Percentiles rank a stretch among this genome's conserved stretches.
These are phyloP conservation scores for Halichoerus grypus DNA, from an alignment of 2,113 vertebrate genomes.

Conservation along the genomic window DNA sequence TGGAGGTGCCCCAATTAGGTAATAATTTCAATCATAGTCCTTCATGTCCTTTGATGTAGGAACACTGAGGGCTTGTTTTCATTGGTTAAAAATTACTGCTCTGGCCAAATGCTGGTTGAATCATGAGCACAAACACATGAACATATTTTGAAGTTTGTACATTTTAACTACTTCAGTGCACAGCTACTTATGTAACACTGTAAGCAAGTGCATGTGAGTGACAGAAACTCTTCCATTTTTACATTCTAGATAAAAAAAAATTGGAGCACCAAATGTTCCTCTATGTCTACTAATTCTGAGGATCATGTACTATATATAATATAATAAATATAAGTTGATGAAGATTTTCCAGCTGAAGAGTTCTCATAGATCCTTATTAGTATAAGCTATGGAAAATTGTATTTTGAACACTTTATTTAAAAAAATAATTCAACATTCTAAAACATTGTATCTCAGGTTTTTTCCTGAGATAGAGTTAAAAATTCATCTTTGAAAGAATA, in stretches of 20 bases:
- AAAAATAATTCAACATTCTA: not conserved
- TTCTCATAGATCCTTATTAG: not conserved
- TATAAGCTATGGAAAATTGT: not conserved
- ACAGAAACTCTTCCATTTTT: not conserved
- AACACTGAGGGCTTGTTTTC: not conserved
- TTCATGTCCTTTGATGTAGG: not conserved
- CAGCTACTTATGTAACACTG: not conserved
- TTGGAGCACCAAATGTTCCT: not conserved
- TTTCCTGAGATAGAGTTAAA: not conserved
- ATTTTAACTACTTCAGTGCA: not conserved
- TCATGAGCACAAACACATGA: not conserved
- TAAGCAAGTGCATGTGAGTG: not conserved
- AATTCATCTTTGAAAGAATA: not conserved
- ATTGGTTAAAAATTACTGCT: not conserved
- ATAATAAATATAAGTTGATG: not conserved
- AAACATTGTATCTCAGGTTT: not conserved
- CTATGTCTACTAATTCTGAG: not conserved
- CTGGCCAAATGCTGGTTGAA: not conserved
- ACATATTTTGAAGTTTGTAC: not conserved
- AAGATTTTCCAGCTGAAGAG: not conserved
- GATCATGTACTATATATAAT: no score
- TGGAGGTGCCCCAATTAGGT: not conserved
- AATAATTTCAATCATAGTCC: not conserved
- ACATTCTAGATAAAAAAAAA: not conserved
- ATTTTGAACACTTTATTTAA: not conserved